A percentile compares a stretch with the other conserved stretches of the same genome.
phyloP scores from a whole-genome alignment of 2,797 vertebrate genomes.

The Amblyraja radiata region DNA sequence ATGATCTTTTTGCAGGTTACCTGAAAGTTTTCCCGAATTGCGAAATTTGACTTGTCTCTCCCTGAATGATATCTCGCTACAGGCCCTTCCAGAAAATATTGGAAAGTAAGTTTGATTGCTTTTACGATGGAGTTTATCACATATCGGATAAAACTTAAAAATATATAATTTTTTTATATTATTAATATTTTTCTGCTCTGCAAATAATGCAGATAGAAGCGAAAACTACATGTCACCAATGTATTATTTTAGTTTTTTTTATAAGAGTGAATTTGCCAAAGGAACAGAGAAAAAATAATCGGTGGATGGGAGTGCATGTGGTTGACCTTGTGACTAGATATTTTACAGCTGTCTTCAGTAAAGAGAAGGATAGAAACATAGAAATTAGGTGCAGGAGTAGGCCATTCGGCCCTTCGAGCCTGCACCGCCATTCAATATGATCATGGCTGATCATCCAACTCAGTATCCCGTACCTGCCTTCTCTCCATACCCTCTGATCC shows the following conservation, averaged over 20 bases:
- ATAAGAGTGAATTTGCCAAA: background rate
- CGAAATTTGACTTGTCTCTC: slow-evolving; percentile 91
- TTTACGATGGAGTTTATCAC: background rate
- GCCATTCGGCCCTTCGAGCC: too few species aligned
- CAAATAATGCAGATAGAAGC: background rate
- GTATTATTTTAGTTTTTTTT: background rate
- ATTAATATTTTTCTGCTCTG: background rate
- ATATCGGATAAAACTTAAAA: background rate
- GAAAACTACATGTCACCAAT: too few species aligned
- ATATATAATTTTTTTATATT: background rate
- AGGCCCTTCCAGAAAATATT: slow-evolving; percentile 90
- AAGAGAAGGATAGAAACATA: background rate
- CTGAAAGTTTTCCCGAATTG: slow-evolving; percentile 87
- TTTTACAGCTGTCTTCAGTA: background rate
- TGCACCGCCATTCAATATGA: too few species aligned
- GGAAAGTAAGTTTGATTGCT: slow-evolving; percentile 80
- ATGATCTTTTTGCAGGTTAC: slow-evolving; percentile 68
- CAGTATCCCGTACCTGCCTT: too few species aligned
- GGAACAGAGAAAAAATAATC: background rate
- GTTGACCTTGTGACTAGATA: background rate
- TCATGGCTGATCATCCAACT: too few species aligned
- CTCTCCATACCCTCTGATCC: too few species aligned
- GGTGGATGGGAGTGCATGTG: background rate
- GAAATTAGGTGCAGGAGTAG: too few species aligned
- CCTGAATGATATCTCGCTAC: slow-evolving; percentile 96